Base-by-base conservation (phyloP, 2,113 vertebrate genomes). In the Periophthalmus modestus region DNA sequence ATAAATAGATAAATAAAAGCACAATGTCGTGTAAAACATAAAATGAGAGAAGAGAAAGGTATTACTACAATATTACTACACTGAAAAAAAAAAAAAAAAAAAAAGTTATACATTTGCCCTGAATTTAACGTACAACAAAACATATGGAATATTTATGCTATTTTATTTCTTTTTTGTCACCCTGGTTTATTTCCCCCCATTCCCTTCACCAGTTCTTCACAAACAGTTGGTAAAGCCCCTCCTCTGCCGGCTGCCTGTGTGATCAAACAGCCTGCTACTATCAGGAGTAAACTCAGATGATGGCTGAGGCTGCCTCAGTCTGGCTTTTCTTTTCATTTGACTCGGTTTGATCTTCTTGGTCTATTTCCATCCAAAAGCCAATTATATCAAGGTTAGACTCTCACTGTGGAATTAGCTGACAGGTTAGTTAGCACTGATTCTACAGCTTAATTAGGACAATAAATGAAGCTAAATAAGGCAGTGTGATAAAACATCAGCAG, bases 381-480 rank as follows among this genome's bases (percentile, higher is more conserved):
- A 71, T 84, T 77, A 86, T 52, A 6, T 66, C 21, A 82, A 82
- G 84, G 84, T 84, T 69, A 79, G 55, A 19, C 23, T 61, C 34
- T 59, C 1, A 12, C 62, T 58, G 24, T 62, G 66, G 77, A 77
- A 77, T 79, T 65, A 66, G 39, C 55, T 46, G 54, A 52, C n/a
- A 68, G 54, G 61, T 52, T 50, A 68, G 50, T 75, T 50, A 61
- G 65, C 52, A 46, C 66, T 54, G 61, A 74, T 61, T 74, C 19
- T 15, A 16, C 59, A 71, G 61, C 57, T 55, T 39, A 7, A 73
- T 66, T 59, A 48, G 47, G 21, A 6, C 62, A 66, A 62, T 66
- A 23, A 73, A 28, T 73, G 28, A 68, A 46, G 70, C 9, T 28
- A 61, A 69, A 71, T 67, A 65, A 36, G 7, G 75, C 7, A 0